Evolutionary conservation across 2,797 vertebrate genomes (phyloP).

Genomic region (Scyliorhinus canicula): DNA sequence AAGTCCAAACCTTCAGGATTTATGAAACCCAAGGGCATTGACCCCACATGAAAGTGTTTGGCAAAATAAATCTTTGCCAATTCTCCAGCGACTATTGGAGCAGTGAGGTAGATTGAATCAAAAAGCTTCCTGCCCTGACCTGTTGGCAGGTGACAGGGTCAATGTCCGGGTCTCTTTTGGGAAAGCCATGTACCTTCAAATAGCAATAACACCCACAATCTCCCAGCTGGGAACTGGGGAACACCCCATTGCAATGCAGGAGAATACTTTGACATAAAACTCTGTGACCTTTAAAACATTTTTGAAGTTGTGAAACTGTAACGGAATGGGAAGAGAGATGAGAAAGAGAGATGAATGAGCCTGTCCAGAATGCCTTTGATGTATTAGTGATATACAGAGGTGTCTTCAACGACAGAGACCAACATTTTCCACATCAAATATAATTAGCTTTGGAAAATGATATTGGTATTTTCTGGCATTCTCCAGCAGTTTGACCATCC

Average conservation of each 20-base stretch:
- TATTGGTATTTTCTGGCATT: background rate
- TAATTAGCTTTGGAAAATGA: background rate
- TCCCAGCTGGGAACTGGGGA: background rate
- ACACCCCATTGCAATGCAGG: background rate
- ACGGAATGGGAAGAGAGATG: background rate
- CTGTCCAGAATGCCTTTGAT: background rate
- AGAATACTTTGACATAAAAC: background rate
- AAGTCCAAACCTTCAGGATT: background rate
- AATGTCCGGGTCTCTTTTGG: too few species aligned
- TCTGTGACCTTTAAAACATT: background rate
- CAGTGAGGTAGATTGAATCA: background rate
- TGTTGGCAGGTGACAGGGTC: background rate
- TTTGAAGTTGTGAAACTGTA: background rate
- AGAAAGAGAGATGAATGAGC: too few species aligned
- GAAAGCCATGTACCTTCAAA: too few species aligned
- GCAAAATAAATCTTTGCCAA: background rate
- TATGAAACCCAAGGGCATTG: background rate
- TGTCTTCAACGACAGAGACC: background rate
- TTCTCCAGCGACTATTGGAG: background rate
- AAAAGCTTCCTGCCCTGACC: background rate
- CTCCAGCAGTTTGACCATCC: background rate
- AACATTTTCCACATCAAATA: background rate
- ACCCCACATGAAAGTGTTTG: background rate
- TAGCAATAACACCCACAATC: background rate
- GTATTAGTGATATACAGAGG: background rate